Evolutionary conservation across 1,140 invertebrate genomes (phyloP).

Genomic region (Drosophila murphyi): DNA sequence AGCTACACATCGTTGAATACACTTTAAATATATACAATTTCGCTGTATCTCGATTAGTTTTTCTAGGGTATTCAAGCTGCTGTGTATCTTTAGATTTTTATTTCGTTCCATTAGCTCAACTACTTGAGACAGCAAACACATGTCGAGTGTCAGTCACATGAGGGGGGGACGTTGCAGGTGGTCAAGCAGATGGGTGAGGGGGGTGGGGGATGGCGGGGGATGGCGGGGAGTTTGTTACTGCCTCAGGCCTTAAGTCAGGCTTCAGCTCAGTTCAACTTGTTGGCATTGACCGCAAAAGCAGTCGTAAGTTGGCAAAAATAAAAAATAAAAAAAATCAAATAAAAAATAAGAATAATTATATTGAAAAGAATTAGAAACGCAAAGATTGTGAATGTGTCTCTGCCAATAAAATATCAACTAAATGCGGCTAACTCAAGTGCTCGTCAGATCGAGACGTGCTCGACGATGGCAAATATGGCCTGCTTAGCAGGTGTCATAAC

Average conservation of each 20-base stretch:
- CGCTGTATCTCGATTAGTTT: no score
- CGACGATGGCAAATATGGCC: conserved; percentile 13
- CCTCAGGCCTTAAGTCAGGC: not conserved
- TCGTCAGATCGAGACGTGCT: conserved; percentile 4
- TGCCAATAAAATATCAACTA: conserved; percentile 23
- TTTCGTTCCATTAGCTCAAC: conserved; percentile 11
- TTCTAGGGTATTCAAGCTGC: no score
- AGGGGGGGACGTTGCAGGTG: conserved; percentile 7
- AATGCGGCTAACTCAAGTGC: not conserved
- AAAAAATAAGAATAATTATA: conserved; percentile 26
- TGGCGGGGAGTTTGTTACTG: not conserved
- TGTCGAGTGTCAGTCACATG: conserved; percentile 27
- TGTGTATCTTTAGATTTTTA: not conserved
- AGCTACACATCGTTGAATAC: no score
- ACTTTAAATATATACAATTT: no score
- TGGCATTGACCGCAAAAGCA: conserved; percentile 80
- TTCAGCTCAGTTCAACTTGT: conserved; percentile 39
- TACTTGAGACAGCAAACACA: conserved; percentile 44
- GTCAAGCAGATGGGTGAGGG: conserved; percentile 3
- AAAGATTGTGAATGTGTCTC: conserved; percentile 9
- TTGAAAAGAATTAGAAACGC: conserved; percentile 20
- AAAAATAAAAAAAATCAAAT: conserved; percentile 16
- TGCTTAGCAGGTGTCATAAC: conserved; percentile 45
- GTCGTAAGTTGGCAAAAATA: conserved; percentile 42
- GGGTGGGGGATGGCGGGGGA: not conserved